Evolutionary conservation across 2,797 vertebrate genomes (phyloP).

Genomic region (Tenualosa ilisha): DNA sequence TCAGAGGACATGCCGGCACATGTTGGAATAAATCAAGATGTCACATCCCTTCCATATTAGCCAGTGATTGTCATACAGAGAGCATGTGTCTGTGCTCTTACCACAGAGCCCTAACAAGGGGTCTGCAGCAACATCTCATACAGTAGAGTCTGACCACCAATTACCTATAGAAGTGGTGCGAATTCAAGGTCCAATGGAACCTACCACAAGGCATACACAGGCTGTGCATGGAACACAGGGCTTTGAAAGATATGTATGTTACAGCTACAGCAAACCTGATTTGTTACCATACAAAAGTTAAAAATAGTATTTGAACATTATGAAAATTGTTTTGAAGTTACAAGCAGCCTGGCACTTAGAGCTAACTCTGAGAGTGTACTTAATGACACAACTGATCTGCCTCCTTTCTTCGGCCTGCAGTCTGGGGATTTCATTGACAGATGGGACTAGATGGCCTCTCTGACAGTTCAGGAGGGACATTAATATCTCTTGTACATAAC

Average conservation of each 20-base stretch:
- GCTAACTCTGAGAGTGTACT: not conserved
- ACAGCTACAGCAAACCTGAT: not conserved
- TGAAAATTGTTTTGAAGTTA: not conserved
- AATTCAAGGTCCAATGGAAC: not conserved
- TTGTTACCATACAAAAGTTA: not conserved
- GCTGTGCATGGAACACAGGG: not conserved
- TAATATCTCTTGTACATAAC: slow-evolving; percentile 18
- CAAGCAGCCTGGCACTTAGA: not conserved
- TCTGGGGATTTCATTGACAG: not conserved
- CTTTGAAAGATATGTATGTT: not conserved
- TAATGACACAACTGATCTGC: not conserved
- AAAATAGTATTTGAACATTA: not conserved
- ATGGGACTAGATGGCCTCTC: slow-evolving; percentile 16
- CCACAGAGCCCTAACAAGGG: not conserved
- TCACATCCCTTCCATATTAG: not conserved
- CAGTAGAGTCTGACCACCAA: not conserved
- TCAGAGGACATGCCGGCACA: not conserved
- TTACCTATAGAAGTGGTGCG: not conserved
- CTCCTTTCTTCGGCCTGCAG: not conserved
- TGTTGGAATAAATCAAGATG: not conserved
- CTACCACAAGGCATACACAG: not conserved
- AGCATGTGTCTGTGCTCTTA: not conserved
- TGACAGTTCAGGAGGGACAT: slow-evolving; percentile 22
- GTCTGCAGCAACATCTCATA: not conserved
- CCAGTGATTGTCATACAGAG: not conserved